These are phyloP conservation scores for Denticeps clupeoides DNA, from an alignment of 2,797 vertebrate genomes.

Conservation along the genomic window DNA sequence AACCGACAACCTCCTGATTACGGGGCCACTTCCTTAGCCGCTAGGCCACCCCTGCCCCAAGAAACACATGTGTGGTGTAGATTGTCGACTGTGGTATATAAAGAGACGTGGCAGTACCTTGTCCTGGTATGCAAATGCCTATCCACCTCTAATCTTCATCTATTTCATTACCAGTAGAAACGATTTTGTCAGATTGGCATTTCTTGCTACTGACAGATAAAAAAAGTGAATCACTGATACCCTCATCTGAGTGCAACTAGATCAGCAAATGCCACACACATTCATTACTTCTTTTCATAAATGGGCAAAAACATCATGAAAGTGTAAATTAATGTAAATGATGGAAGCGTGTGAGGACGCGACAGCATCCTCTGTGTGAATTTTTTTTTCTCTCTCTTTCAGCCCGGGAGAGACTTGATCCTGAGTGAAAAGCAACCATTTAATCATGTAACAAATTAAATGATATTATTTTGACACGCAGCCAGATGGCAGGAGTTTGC, in stretches of 20 bases:
- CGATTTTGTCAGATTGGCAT: neutral
- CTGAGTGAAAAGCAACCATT: conserved; percentile 51
- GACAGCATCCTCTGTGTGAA: conserved; percentile 10
- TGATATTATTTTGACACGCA: conserved; percentile 53
- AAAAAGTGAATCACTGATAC: neutral
- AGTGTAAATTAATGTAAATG: conserved; percentile 31
- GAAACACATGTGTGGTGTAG: too few relatives aligned
- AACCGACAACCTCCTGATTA: too few relatives aligned
- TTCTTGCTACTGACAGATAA: neutral
- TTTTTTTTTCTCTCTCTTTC: conserved; percentile 22
- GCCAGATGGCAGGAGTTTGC: conserved; percentile 57
- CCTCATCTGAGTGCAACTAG: conserved; percentile 6
- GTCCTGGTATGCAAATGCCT: too few relatives aligned
- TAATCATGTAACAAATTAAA: conserved; percentile 59
- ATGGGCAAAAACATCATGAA: conserved; percentile 21
- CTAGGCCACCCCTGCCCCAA: too few relatives aligned
- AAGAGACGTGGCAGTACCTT: too few relatives aligned
- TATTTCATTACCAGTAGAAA: neutral
- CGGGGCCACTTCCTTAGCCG: too few relatives aligned
- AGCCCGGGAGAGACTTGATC: conserved; percentile 17
- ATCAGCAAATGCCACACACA: conserved; percentile 9
- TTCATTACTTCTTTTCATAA: conserved; percentile 13
- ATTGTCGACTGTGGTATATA: too few relatives aligned
- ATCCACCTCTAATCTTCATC: too few relatives aligned
- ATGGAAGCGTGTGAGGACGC: conserved; percentile 2